Evolutionary conservation across 2,888 invertebrate species (phyloP).

Genomic region (Bugula neritina): DNA sequence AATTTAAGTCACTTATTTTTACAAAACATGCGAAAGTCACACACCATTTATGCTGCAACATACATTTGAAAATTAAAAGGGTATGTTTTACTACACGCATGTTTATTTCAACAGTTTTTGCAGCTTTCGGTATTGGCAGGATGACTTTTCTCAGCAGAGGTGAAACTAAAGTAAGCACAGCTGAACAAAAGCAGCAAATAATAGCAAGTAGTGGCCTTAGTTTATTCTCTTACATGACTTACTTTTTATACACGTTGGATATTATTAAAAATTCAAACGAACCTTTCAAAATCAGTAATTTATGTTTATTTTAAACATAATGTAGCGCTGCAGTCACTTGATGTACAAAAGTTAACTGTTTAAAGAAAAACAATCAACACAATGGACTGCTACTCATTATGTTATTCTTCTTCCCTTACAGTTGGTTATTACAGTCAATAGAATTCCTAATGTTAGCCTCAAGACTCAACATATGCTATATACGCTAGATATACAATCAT

Average conservation of each 20-base stretch:
- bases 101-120: no score
- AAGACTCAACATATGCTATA: not conserved
- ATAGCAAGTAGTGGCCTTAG: no score
- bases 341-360: not conserved
- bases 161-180: no score
- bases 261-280: not conserved
- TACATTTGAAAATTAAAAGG: no score
- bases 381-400: not conserved
- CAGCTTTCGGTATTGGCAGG: no score
- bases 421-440: not conserved
- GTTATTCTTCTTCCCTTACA: not conserved
- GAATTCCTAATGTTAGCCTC: not conserved
- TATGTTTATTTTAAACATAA: conserved; percentile 26
- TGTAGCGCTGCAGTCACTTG: conserved; percentile 12
- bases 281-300: not conserved
- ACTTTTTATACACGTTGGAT: not conserved
- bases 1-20: no score
- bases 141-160: no score
- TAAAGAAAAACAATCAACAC: not conserved
- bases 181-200: no score
- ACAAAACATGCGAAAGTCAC: no score
- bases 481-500: no score
- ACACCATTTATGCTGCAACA: no score
- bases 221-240: conserved; percentile 12
- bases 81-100: no score